Conservation (phyloP, 1,140 invertebrate species). For the Euwallacea fornicatus region DNA sequence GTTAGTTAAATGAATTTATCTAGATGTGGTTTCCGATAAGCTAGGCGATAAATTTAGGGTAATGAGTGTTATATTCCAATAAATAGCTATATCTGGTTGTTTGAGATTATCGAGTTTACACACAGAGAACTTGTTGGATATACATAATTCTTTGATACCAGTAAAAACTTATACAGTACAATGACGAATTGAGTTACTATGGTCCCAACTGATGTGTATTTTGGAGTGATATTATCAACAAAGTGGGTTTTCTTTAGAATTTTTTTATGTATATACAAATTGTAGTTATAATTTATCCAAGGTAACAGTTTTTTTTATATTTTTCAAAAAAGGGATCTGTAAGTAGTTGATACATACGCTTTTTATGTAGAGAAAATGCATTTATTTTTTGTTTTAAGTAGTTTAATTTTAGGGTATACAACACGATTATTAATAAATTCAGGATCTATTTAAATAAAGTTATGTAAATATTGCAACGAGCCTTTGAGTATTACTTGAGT, state of each 20-base stretch:
- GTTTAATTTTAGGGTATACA: constrained; percentile 6
- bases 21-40: constrained; percentile 15
- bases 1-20: constrained; percentile 14
- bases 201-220: no score
- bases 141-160: no score
- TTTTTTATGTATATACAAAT: no score
- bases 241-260: no score
- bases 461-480: constrained; percentile 38
- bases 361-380: constrained; percentile 35
- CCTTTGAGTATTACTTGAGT: constrained; percentile 48
- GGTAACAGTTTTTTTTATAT: no score
- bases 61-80: constrained; percentile 16
- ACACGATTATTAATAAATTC: constrained; percentile 1
- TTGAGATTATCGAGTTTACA: constrained; percentile 19
- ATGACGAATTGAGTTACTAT: no score
- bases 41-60: constrained; percentile 19
- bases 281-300: no score
- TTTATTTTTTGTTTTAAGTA: constrained; percentile 31
- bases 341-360: constrained; percentile 14
- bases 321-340: constrained; percentile 18
- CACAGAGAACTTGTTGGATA: no score
- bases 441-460: constrained; percentile 39
- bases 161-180: no score
- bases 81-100: constrained; percentile 15
- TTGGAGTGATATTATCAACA: no score